Evolutionary conservation across 2,113 vertebrate species (phyloP).

Genomic region (Microcebus griseorufus): DNA sequence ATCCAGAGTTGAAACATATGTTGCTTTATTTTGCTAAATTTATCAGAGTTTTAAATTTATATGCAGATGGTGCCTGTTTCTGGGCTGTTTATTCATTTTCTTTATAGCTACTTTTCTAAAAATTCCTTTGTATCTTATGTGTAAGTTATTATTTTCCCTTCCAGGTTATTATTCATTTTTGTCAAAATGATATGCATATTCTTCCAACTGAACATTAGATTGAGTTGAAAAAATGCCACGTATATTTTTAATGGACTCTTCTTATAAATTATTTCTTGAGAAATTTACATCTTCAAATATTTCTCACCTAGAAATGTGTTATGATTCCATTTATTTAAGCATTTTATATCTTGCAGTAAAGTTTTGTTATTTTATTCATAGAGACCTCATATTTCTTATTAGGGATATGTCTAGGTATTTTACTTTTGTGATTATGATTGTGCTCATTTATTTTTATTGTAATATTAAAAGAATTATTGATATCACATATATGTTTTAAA

Average conservation of each 20-base stretch:
- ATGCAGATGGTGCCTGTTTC: neutral
- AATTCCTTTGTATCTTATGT: neutral
- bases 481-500: neutral
- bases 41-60: neutral
- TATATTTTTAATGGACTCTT: constrained; percentile 1
- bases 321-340: neutral
- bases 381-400: neutral
- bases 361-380: neutral
- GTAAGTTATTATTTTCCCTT: neutral
- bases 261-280: constrained; percentile 8
- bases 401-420: neutral
- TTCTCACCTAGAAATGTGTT: neutral
- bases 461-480: neutral
- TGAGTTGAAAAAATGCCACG: neutral
- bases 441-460: neutral
- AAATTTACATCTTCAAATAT: neutral
- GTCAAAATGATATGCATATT: neutral
- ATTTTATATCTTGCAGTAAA: neutral
- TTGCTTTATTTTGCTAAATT: neutral
- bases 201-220: neutral
- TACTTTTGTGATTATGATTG: neutral
- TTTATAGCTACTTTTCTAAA: neutral
- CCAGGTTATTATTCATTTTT: neutral
- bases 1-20: neutral
- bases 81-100: neutral